phyloP scores from a whole-genome alignment of 2,888 invertebrate genomes.

The Vannuccia rotundouncinata region DNA sequence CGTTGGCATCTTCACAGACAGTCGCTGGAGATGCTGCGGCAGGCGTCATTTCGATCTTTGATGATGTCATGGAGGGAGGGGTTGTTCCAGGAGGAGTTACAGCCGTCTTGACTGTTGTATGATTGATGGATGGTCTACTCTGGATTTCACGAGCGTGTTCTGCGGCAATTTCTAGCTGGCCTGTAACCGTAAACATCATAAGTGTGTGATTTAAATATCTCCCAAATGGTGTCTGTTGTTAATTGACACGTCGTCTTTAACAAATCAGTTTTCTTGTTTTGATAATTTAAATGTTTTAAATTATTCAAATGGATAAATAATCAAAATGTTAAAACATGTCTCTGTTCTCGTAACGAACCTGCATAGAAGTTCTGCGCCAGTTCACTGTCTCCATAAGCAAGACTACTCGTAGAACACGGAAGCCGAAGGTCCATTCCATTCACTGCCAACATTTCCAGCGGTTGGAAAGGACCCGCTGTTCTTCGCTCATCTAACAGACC shows the following conservation, averaged over 20 bases:
- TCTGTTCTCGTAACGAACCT: not conserved
- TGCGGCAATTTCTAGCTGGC: not conserved
- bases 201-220: too few relatives aligned
- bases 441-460: constrained; percentile 14
- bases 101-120: not conserved
- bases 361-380: not conserved
- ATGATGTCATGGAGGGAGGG: not conserved
- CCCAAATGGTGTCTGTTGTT: too few relatives aligned
- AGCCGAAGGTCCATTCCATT: not conserved
- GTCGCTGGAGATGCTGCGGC: not conserved
- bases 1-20: not conserved
- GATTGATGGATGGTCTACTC: too few relatives aligned
- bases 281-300: too few relatives aligned
- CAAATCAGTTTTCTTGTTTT: too few relatives aligned
- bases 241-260: too few relatives aligned
- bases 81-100: not conserved
- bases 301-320: too few relatives aligned
- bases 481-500: constrained; percentile 38
- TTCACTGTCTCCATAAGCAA: not conserved
- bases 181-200: too few relatives aligned
- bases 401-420: not conserved
- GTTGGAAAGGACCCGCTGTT: constrained; percentile 1
- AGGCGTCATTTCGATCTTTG: constrained; percentile 4
- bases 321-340: too few relatives aligned
- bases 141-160: not conserved